These are phyloP conservation scores for Phrynocephalus vlangalii DNA, from an alignment of 2,797 vertebrate species.

Conservation along the genomic window DNA sequence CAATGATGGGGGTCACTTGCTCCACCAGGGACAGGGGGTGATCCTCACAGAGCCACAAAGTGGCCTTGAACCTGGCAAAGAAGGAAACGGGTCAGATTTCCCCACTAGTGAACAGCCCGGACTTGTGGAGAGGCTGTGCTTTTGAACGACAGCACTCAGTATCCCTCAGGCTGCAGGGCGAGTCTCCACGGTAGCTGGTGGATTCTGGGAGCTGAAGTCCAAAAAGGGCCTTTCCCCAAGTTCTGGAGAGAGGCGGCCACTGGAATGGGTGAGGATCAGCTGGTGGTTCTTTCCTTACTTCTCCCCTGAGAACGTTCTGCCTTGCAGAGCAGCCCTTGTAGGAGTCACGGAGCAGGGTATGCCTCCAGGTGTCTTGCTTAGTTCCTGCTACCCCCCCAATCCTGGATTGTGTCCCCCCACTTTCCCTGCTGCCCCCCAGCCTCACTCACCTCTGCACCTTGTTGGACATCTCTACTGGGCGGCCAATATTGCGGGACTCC, in stretches of 20 bases:
- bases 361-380: neutral
- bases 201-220: neutral
- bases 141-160: neutral
- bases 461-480: conserved; percentile 92
- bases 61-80: conserved; percentile 90
- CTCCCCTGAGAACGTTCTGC: neutral
- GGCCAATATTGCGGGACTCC: conserved; percentile 91
- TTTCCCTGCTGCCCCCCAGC: neutral
- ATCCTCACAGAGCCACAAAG: conserved; percentile 92
- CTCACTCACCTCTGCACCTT: conserved; percentile 90
- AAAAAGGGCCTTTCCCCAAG: neutral
- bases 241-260: neutral
- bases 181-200: neutral
- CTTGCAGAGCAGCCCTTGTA: neutral
- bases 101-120: neutral
- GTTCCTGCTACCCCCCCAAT: neutral
- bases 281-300: neutral
- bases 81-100: neutral
- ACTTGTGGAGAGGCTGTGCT: neutral
- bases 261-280: neutral
- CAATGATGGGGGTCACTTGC: conserved; percentile 96
- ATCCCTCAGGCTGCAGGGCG: neutral
- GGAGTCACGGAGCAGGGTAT: neutral
- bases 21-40: conserved; percentile 94
- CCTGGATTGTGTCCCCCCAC: neutral